phyloP scores from a whole-genome alignment of 2,113 vertebrate genomes.

The Etheostoma spectabile region DNA sequence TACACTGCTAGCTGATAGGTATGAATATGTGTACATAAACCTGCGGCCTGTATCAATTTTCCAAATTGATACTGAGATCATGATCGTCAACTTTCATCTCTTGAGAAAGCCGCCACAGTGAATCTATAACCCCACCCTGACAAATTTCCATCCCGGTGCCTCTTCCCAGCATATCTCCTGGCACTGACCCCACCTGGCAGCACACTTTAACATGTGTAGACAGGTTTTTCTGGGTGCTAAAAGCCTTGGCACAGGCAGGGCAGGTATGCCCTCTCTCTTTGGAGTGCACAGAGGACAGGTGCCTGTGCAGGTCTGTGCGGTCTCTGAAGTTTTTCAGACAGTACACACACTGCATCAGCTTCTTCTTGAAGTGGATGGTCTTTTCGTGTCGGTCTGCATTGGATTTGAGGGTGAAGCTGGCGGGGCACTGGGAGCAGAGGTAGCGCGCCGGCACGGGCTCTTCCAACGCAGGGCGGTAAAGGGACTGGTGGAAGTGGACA shows the following conservation, averaged over 20 bases:
- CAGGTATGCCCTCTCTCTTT: constrained; percentile 78
- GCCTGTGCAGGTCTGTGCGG: constrained; percentile 85
- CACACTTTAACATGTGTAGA: constrained; percentile 83
- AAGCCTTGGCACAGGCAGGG: constrained; percentile 83
- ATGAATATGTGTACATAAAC: constrained; percentile 6
- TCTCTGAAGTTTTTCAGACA: constrained; percentile 84
- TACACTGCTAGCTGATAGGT: constrained; percentile 18
- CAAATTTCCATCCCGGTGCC: constrained; percentile 60
- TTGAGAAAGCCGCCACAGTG: constrained; percentile 71
- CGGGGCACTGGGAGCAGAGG: constrained; percentile 85
- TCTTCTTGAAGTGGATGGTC: constrained; percentile 86
- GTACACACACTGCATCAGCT: constrained; percentile 85
- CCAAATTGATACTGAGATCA: constrained; percentile 58
- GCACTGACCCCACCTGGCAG: constrained; percentile 75
- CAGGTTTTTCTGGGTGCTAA: constrained; percentile 86
- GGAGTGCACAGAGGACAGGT: constrained; percentile 83
- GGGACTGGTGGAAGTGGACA: constrained; percentile 58
- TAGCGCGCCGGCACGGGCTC: constrained; percentile 77
- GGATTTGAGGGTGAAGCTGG: constrained; percentile 88
- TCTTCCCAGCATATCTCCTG: constrained; percentile 51
- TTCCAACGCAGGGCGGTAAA: constrained; percentile 36
- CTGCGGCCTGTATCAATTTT: constrained; percentile 44
- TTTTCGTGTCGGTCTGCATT: constrained; percentile 87
- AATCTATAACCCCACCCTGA: constrained; percentile 63
- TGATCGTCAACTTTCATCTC: constrained; percentile 65